phyloP scores from a whole-genome alignment of 2,888 invertebrate genomes.

The Drosophila mercatorum region DNA sequence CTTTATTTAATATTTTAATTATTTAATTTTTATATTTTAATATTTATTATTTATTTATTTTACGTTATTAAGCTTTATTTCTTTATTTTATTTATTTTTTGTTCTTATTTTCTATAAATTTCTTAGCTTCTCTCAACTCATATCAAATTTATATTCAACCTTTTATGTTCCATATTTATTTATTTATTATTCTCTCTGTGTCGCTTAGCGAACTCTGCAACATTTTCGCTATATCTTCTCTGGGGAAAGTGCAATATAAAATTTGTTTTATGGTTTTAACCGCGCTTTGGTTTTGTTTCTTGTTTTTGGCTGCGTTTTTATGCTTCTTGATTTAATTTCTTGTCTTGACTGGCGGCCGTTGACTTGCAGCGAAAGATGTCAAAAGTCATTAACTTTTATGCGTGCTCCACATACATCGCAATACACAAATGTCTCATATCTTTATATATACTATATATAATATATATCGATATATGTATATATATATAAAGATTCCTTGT shows the following conservation, averaged over 20 bases:
- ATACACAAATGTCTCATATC: not conserved
- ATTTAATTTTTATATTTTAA: too few relatives aligned
- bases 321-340: constrained; percentile 59
- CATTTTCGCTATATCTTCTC: not conserved
- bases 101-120: not conserved
- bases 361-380: constrained; percentile 61
- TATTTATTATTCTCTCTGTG: not conserved
- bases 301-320: constrained; percentile 30
- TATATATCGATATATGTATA: not conserved
- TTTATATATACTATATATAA: not conserved
- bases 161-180: not conserved
- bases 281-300: constrained; percentile 22
- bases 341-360: constrained; percentile 57
- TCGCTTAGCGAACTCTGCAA: not conserved
- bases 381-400: constrained; percentile 73
- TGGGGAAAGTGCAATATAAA: constrained; percentile 28
- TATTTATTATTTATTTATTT: too few relatives aligned
- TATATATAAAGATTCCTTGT: not conserved
- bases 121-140: not conserved
- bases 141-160: too few relatives aligned
- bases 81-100: not conserved
- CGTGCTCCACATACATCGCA: constrained; percentile 18
- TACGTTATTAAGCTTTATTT: too few relatives aligned
- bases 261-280: constrained; percentile 64
- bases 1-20: too few relatives aligned